Conservation (phyloP, 2,113 vertebrate genomes). For the Myiopsitta monachus region DNA sequence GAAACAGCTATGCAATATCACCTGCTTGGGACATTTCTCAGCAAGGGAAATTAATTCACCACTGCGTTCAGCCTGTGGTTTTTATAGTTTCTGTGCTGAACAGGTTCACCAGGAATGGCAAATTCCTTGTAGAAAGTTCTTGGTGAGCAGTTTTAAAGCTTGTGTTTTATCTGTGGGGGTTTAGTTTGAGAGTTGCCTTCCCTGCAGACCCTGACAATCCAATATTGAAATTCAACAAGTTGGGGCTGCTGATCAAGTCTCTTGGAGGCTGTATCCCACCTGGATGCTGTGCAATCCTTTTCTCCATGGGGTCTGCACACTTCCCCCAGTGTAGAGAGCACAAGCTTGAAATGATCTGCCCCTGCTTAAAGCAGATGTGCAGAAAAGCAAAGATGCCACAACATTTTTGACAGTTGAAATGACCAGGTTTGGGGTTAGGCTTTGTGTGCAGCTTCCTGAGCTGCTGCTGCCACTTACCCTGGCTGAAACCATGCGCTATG, state of each 20-base stretch:
- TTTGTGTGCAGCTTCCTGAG: not conserved
- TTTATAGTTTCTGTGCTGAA: not conserved
- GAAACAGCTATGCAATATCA: not conserved
- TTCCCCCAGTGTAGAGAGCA: not conserved
- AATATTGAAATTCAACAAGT: not conserved
- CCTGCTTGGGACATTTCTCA: not conserved
- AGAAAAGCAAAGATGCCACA: not conserved
- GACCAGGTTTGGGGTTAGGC: not conserved
- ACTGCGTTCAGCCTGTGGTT: not conserved
- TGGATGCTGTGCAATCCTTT: not conserved
- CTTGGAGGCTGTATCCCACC: not conserved
- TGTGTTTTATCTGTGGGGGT: not conserved
- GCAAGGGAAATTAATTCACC: not conserved
- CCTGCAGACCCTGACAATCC: not conserved
- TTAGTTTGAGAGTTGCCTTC: not conserved
- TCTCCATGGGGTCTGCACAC: rapidly evolving
- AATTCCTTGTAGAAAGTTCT: not conserved
- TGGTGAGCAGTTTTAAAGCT: not conserved
- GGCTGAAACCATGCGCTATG: not conserved
- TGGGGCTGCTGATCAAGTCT: not conserved
- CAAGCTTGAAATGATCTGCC: not conserved
- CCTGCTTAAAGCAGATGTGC: not conserved
- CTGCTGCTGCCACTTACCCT: not conserved
- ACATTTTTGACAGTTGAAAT: not conserved
- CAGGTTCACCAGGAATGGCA: not conserved